Conservation (phyloP, 2,888 invertebrate species). For the Drosophila borealis region DNA sequence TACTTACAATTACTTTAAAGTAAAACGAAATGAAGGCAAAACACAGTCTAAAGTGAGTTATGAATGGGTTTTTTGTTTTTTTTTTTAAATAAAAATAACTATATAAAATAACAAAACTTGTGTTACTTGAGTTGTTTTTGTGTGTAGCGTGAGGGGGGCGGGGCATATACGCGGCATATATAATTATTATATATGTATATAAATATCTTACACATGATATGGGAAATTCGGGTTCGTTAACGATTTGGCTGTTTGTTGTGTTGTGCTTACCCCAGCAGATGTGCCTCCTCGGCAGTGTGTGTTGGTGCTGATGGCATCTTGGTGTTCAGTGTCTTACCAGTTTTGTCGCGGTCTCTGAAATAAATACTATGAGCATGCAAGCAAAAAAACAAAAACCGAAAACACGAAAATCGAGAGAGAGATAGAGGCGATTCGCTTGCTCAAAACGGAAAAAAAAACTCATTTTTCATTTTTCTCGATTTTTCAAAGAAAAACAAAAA, state of each 20-base stretch:
- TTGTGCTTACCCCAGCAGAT: slow-evolving; percentile 92
- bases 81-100: slow-evolving; percentile 3
- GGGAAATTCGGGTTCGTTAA: not conserved
- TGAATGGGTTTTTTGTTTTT: not conserved
- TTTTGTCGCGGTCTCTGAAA: slow-evolving; percentile 86
- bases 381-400: slow-evolving; percentile 84
- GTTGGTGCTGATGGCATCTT: slow-evolving; percentile 86
- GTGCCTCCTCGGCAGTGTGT: slow-evolving; percentile 91
- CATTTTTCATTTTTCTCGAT: slow-evolving; percentile 15
- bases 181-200: slow-evolving; percentile 1
- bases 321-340: slow-evolving; percentile 85
- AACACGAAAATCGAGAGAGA: slow-evolving; percentile 52
- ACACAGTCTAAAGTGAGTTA: slow-evolving; percentile 43
- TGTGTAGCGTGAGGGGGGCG: slow-evolving; percentile 28
- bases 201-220: slow-evolving; percentile 50
- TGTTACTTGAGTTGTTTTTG: slow-evolving; percentile 36
- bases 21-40: slow-evolving; percentile 25
- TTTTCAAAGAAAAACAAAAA: slow-evolving; percentile 13
- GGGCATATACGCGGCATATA: slow-evolving; percentile 23
- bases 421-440: slow-evolving; percentile 57
- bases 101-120: slow-evolving; percentile 16
- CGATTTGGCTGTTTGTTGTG: slow-evolving; percentile 20
- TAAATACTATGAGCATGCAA: slow-evolving; percentile 85
- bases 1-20: slow-evolving; percentile 41
- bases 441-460: slow-evolving; percentile 34